Evolutionary conservation across 2,797 vertebrate species (phyloP).

Genomic region (Cirrhinus mrigala): DNA sequence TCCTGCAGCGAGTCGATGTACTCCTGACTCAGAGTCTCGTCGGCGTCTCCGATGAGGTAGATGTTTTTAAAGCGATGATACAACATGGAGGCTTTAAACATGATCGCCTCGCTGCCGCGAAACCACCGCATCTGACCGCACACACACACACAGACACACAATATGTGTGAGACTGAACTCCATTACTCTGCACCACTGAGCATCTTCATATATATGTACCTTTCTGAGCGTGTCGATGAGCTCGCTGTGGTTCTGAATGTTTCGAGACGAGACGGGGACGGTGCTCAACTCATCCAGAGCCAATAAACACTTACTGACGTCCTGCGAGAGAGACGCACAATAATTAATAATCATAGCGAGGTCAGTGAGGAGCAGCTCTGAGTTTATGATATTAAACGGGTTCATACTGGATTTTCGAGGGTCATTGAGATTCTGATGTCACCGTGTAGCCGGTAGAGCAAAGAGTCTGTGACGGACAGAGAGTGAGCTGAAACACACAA

Average conservation of each 20-base stretch:
- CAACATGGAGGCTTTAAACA: conserved; percentile 97
- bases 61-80: conserved; percentile 96
- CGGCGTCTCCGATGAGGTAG: conserved; percentile 91
- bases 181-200: too few relatives aligned
- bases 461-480: conserved; percentile 72
- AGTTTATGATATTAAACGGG: neutral
- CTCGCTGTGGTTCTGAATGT: conserved; percentile 94
- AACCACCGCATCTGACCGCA: conserved; percentile 88
- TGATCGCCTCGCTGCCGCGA: conserved; percentile 88
- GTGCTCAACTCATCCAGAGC: conserved; percentile 92
- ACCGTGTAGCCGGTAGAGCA: conserved; percentile 78
- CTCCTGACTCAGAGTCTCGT: conserved; percentile 89
- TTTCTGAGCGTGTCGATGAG: conserved; percentile 92
- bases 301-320: conserved; percentile 82
- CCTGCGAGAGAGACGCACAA: conserved; percentile 60
- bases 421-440: conserved; percentile 79
- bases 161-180: neutral
- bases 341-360: neutral
- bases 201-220: conserved; percentile 71
- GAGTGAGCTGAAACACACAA: conserved; percentile 47
- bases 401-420: conserved; percentile 58
- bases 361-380: neutral
- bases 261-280: conserved; percentile 90
- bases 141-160: conserved; percentile 39
- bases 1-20: conserved; percentile 86